A percentile compares a stretch with the other conserved stretches of the same genome.
Evolutionary conservation across 2,797 vertebrate species (phyloP).

Genomic region (Myiotriccus ornatus): DNA sequence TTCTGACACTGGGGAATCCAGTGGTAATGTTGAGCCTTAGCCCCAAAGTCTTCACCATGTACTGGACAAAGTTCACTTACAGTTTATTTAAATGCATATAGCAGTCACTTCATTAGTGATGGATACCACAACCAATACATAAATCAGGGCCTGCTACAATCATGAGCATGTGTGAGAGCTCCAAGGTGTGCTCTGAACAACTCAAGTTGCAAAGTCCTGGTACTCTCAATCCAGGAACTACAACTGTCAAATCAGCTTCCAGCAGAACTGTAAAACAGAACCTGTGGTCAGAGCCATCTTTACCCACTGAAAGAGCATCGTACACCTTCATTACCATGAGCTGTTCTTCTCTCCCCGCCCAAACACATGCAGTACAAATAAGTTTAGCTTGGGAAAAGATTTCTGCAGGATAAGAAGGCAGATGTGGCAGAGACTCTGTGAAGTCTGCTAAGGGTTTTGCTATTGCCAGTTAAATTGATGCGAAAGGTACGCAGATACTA

Average conservation of each 20-base stretch:
- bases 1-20: not conserved
- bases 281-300: not conserved
- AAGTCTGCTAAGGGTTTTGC: not conserved
- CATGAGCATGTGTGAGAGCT: not conserved
- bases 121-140: not conserved
- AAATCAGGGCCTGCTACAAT: not conserved
- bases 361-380: not conserved
- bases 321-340: not conserved
- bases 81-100: not conserved
- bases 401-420: not conserved
- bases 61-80: not conserved
- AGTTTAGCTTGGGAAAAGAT: not conserved
- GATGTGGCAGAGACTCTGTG: not conserved
- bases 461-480: not conserved
- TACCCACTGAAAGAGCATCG: not conserved
- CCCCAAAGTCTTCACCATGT: not conserved
- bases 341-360: not conserved
- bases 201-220: not conserved
- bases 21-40: fast-evolving
- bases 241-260: not conserved
- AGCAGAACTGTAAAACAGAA: not conserved
- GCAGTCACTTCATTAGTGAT: not conserved
- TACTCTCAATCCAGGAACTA: not conserved
- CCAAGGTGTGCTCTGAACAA: not conserved
- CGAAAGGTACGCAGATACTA: not conserved